These are phyloP conservation scores for Epicampocera succincta DNA, from an alignment of 2,888 invertebrate genomes.

Conservation along the genomic window DNA sequence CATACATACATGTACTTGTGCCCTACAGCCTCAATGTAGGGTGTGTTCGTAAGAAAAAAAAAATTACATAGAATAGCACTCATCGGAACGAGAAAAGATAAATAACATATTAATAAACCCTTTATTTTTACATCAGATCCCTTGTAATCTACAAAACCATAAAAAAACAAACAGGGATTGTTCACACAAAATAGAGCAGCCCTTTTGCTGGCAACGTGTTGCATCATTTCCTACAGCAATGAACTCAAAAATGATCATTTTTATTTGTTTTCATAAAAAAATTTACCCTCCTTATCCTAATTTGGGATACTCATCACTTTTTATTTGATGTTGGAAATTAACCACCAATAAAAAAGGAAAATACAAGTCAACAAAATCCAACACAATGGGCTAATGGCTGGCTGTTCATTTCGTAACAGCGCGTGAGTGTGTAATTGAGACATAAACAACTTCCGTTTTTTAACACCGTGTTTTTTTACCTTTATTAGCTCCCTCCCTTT, in stretches of 20 bases:
- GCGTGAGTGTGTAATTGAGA: slow-evolving; percentile 36
- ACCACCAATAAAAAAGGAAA: slow-evolving; percentile 45
- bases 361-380: slow-evolving; percentile 16
- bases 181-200: slow-evolving; percentile 11
- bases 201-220: slow-evolving; percentile 56
- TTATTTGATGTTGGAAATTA: slow-evolving; percentile 55
- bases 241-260: slow-evolving; percentile 24
- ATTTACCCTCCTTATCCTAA: slow-evolving; percentile 64
- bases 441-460: slow-evolving; percentile 62
- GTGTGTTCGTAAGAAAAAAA: too few species aligned
- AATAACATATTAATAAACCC: slow-evolving; percentile 36
- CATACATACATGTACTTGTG: too few species aligned
- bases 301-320: slow-evolving; percentile 66
- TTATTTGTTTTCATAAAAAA: slow-evolving; percentile 25
- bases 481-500: slow-evolving; percentile 39
- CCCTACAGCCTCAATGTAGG: neutral
- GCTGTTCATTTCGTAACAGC: slow-evolving; percentile 50
- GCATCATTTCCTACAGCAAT: slow-evolving; percentile 38
- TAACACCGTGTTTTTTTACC: slow-evolving; percentile 48
- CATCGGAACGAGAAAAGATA: neutral
- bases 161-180: slow-evolving; percentile 35
- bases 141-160: slow-evolving; percentile 21
- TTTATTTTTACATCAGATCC: slow-evolving; percentile 29
- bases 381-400: slow-evolving; percentile 34
- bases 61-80: too few species aligned